Percentiles rank a stretch among this genome's conserved stretches.
These are phyloP conservation scores for Acrossocheilus fasciatus DNA, from an alignment of 2,797 vertebrate species.

Conservation along the genomic window DNA sequence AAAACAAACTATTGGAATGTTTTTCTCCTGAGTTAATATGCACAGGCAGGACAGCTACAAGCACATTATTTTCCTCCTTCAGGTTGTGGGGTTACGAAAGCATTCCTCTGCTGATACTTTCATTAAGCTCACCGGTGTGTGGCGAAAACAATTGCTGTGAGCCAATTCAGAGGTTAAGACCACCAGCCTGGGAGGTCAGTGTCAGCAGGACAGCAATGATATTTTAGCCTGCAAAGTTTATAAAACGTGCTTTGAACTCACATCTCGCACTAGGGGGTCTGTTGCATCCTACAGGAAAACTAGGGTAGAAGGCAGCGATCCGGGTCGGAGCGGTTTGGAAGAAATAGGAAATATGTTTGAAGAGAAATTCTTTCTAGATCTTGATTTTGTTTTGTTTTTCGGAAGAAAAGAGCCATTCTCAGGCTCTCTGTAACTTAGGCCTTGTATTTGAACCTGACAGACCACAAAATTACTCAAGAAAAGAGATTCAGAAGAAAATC, in stretches of 20 bases:
- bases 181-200: slow-evolving; percentile 14
- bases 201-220: slow-evolving; percentile 34
- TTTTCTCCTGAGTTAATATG: slow-evolving; percentile 18
- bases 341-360: slow-evolving; percentile 9
- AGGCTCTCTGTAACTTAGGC: not conserved
- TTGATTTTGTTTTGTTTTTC: not conserved
- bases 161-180: slow-evolving; percentile 35
- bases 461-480: not conserved
- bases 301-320: not conserved
- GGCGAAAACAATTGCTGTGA: slow-evolving; percentile 13
- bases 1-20: slow-evolving; percentile 6
- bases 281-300: not conserved
- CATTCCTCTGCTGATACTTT: slow-evolving; percentile 43
- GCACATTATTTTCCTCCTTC: not conserved
- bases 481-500: slow-evolving; percentile 10
- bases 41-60: not conserved
- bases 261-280: not conserved
- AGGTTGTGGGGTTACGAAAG: slow-evolving; percentile 17
- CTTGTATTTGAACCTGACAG: slow-evolving; percentile 17
- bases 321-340: not conserved
- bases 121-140: slow-evolving; percentile 5
- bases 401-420: not conserved
- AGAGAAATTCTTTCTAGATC: not conserved
- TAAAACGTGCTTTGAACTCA: slow-evolving; percentile 16
- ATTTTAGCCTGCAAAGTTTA: slow-evolving; percentile 23